Evolutionary conservation across 1,140 invertebrate species (phyloP).

Genomic region (Paraescarpia echinospica): DNA sequence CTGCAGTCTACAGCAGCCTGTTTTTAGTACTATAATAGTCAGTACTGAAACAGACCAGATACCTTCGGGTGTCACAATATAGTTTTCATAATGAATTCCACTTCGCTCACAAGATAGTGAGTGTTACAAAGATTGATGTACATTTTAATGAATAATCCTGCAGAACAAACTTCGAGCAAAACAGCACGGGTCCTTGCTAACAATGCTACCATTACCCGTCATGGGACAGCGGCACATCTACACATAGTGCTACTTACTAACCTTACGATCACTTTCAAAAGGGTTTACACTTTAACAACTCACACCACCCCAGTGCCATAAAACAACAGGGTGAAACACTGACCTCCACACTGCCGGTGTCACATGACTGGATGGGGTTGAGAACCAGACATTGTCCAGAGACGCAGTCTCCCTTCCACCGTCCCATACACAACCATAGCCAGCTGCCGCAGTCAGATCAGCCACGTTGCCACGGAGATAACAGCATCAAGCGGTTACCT

Average conservation of each 20-base stretch:
- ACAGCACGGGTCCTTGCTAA: not conserved
- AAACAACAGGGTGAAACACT: not conserved
- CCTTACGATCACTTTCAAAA: not conserved
- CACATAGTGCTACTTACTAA: not conserved
- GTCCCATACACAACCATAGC: not conserved
- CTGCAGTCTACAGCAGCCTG: too few species aligned
- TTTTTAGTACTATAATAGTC: too few species aligned
- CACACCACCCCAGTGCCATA: not conserved
- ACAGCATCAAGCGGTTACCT: not conserved
- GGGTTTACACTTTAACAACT: not conserved
- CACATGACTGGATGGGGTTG: not conserved
- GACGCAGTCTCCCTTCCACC: not conserved
- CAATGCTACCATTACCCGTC: not conserved
- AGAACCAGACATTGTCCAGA: not conserved
- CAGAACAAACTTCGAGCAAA: not conserved
- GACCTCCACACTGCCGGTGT: not conserved
- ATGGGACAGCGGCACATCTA: not conserved
- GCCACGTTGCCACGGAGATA: not conserved
- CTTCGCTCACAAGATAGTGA: not conserved
- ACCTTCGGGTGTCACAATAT: not conserved
- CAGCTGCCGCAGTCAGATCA: not conserved
- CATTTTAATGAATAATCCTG: not conserved
- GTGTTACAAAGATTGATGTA: not conserved
- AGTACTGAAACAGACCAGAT: too few species aligned
- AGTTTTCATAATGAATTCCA: not conserved